Percentiles rank a stretch among this genome's conserved stretches.
phyloP scores from a whole-genome alignment of 2,113 vertebrate species.

The Acrocephalus kingi region DNA sequence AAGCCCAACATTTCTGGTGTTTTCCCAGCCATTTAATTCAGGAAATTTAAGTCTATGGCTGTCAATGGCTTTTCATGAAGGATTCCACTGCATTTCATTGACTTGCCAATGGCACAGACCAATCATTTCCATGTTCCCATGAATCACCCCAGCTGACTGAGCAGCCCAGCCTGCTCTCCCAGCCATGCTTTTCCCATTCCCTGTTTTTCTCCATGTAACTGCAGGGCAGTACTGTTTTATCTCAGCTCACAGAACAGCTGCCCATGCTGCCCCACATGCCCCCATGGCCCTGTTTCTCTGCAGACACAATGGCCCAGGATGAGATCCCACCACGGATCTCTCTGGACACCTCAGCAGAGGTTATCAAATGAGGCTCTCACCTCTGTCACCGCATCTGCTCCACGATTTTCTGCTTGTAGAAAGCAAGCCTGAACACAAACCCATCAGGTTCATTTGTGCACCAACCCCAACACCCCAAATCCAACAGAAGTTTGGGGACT shows the following conservation, averaged over 20 bases:
- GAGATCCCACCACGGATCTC: neutral
- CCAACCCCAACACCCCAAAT: neutral
- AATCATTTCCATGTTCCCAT: fast-evolving
- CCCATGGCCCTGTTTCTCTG: neutral
- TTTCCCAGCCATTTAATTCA: neutral
- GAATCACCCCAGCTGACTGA: neutral
- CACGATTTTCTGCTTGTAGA: neutral
- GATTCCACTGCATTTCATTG: neutral
- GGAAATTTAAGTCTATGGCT: neutral
- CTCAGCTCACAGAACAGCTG: neutral
- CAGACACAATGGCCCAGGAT: neutral
- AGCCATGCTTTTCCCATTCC: fast-evolving
- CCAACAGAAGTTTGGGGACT: neutral
- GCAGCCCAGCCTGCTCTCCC: neutral
- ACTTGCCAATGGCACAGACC: neutral
- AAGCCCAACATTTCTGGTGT: neutral
- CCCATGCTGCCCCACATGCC: neutral
- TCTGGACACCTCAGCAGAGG: neutral
- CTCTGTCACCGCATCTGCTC: neutral
- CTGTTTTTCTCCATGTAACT: neutral
- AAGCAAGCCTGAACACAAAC: neutral
- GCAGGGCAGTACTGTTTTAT: neutral
- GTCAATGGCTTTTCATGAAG: neutral
- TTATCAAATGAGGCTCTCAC: fast-evolving
- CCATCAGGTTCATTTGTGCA: neutral